A percentile compares a stretch with the other conserved stretches of the same genome.
These are phyloP conservation scores for Erebia aethiops DNA, from an alignment of 2,888 invertebrate genomes.

Conservation along the genomic window DNA sequence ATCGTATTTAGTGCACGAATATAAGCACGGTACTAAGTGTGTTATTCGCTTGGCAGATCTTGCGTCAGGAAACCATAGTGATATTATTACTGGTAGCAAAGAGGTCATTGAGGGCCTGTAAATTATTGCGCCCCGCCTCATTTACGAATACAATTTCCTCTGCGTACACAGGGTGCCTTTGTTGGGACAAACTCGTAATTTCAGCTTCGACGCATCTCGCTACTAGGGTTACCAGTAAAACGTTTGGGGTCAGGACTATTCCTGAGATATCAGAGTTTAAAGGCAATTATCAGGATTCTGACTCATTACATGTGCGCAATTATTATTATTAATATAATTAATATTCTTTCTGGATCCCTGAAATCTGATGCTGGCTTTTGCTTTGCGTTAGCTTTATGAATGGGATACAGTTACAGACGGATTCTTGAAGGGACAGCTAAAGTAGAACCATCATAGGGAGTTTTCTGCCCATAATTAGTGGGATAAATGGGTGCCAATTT, in stretches of 20 bases:
- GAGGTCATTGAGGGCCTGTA: conserved; percentile 46
- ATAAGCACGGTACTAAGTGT: background rate
- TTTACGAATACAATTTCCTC: conserved; percentile 78
- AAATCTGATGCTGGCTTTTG: too few species aligned
- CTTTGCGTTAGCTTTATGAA: too few species aligned
- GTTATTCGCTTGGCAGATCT: conserved; percentile 26
- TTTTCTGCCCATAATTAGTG: too few species aligned
- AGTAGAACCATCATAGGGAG: too few species aligned
- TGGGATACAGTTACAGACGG: too few species aligned
- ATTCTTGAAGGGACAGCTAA: too few species aligned
- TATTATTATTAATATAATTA: too few species aligned
- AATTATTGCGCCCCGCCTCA: conserved; percentile 68
- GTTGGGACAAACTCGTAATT: conserved; percentile 45
- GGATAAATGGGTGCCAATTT: too few species aligned
- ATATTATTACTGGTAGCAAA: conserved; percentile 45
- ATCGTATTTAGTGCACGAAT: conserved; percentile 3
- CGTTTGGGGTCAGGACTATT: background rate
- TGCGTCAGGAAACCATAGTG: conserved; percentile 42
- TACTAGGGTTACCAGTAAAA: background rate
- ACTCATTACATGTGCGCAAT: too few species aligned
- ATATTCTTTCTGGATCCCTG: too few species aligned
- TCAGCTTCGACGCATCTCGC: conserved; percentile 32
- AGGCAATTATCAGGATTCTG: background rate
- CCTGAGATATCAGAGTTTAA: background rate
- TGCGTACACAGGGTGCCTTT: conserved; percentile 68